Conservation (phyloP, 2,113 vertebrate species). For the Alethe castanea region DNA sequence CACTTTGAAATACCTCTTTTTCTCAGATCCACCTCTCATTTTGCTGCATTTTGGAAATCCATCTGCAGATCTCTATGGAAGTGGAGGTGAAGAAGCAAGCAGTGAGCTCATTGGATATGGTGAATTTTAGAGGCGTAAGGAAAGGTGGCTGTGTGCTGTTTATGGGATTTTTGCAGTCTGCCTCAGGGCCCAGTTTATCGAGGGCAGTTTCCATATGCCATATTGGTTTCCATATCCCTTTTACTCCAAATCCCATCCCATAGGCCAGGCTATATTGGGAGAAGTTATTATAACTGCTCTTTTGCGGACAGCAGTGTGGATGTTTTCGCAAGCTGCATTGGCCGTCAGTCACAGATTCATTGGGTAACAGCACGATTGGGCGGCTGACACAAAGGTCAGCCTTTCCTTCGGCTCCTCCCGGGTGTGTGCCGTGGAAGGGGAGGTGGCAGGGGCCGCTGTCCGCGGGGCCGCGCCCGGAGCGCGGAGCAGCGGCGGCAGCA, state of each 20-base stretch:
- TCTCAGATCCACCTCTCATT: neutral
- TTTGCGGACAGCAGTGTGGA: rapidly evolving
- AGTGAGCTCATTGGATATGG: rapidly evolving
- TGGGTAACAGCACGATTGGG: rapidly evolving
- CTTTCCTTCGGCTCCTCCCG: neutral
- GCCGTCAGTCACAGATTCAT: neutral
- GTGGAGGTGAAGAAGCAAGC: neutral
- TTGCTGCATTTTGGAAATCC: neutral
- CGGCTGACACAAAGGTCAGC: rapidly evolving
- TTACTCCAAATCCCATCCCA: neutral
- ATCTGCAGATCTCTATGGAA: neutral
- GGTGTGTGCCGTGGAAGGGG: too few relatives aligned
- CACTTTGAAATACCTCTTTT: neutral
- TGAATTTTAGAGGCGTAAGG: neutral
- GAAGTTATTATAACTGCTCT: neutral
- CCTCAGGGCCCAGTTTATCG: rapidly evolving
- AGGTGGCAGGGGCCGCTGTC: too few relatives aligned
- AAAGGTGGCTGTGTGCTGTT: neutral
- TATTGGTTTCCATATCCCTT: neutral
- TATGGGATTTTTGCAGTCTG: neutral
- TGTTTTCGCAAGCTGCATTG: rapidly evolving
- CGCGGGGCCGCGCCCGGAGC: neutral
- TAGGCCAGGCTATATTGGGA: neutral
- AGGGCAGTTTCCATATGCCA: neutral
- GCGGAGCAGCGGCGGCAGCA: neutral